phyloP scores from a whole-genome alignment of 2,113 vertebrate species.

The Myotis lucifugus region DNA sequence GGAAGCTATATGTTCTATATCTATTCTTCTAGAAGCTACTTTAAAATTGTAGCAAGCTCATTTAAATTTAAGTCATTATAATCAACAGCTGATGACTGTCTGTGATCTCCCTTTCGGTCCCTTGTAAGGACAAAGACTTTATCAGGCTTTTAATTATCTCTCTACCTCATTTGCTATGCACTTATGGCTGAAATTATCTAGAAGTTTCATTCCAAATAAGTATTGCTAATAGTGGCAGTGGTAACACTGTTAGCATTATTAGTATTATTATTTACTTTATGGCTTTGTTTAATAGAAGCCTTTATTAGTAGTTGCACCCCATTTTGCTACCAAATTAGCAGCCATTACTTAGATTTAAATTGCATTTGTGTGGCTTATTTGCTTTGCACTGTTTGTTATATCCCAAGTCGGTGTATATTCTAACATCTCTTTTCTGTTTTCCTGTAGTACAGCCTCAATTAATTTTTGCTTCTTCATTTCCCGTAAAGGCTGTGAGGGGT shows the following conservation, averaged over 20 bases:
- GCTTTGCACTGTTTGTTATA: not conserved
- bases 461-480: not conserved
- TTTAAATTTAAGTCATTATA: not conserved
- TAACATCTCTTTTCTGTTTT: not conserved
- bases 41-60: not conserved
- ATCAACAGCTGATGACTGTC: not conserved
- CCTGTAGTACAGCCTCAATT: not conserved
- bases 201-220: constrained; percentile 24
- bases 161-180: not conserved
- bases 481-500: not conserved
- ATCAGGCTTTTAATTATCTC: constrained; percentile 1
- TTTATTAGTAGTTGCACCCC: constrained; percentile 18
- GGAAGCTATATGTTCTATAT: not conserved
- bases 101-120: not conserved
- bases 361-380: constrained; percentile 20
- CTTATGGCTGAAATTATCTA: constrained; percentile 26
- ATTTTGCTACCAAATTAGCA: constrained; percentile 48
- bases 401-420: not conserved
- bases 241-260: not conserved
- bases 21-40: not conserved
- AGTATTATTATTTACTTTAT: constrained; percentile 30
- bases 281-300: constrained; percentile 26
- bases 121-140: not conserved
- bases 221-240: not conserved
- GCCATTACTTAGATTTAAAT: constrained; percentile 29